Conservation (phyloP, 1,140 invertebrate species). For the Microplitis mediator region DNA sequence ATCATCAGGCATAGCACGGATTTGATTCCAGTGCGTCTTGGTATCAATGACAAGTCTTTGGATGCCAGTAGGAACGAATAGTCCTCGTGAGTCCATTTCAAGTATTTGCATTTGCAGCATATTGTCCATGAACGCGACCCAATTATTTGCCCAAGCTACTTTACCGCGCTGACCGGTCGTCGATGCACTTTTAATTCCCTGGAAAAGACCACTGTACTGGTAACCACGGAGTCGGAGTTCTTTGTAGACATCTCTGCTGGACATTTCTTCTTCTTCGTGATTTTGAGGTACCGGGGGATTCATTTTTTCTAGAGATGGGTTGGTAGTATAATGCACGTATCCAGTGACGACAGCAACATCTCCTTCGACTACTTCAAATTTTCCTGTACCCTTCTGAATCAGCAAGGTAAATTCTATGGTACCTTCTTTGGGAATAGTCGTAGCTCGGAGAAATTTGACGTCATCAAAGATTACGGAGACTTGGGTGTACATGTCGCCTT, state of each 20-base stretch:
- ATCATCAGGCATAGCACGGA: constrained; percentile 52
- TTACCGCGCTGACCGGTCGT: constrained; percentile 61
- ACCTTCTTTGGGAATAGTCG: constrained; percentile 74
- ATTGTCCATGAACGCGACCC: constrained; percentile 91
- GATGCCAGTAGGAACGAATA: constrained; percentile 87
- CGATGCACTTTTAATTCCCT: constrained; percentile 66
- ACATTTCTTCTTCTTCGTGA: constrained; percentile 53
- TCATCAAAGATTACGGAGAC: constrained; percentile 86
- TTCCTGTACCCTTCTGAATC: constrained; percentile 73
- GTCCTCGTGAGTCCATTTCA: constrained; percentile 72
- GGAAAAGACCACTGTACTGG: constrained; percentile 83
- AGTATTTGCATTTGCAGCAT: constrained; percentile 89
- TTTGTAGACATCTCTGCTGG: constrained; percentile 86
- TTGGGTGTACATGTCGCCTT: constrained; percentile 73
- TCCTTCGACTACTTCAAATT: constrained; percentile 73
- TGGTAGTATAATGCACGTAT: constrained; percentile 64
- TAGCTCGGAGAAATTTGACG: constrained; percentile 82
- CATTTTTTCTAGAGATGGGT: constrained; percentile 54
- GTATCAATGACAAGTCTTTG: constrained; percentile 80
- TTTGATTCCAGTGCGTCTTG: constrained; percentile 65
- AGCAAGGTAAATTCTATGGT: constrained; percentile 77
- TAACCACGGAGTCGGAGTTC: constrained; percentile 90
- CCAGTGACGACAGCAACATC: constrained; percentile 81
- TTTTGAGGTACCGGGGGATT: constrained; percentile 7
- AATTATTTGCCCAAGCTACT: constrained; percentile 79